Percentiles rank a stretch among this genome's conserved stretches.
Evolutionary conservation across 1,140 invertebrate species (phyloP).

Genomic region (Drosophila punjabiensis): DNA sequence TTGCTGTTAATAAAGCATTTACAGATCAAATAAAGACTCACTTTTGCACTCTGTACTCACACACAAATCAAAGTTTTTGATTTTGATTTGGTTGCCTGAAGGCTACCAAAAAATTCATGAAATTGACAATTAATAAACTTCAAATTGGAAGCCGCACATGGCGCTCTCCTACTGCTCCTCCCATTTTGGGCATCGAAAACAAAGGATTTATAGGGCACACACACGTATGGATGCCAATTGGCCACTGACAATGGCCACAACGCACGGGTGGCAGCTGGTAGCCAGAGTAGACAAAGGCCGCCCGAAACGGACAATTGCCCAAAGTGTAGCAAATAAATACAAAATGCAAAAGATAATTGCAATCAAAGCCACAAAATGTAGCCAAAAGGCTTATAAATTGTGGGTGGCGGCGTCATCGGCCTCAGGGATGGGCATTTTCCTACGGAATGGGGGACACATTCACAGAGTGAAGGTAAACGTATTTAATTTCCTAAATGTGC

Average conservation of each 20-base stretch:
- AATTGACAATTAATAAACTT: slow-evolving; percentile 81
- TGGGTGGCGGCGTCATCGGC: slow-evolving; percentile 35
- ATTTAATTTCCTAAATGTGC: slow-evolving; percentile 70
- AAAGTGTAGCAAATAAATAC: slow-evolving; percentile 84
- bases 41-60: neutral
- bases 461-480: slow-evolving; percentile 64
- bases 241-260: slow-evolving; percentile 57
- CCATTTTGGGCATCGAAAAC: slow-evolving; percentile 11
- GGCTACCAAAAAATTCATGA: slow-evolving; percentile 45
- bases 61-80: slow-evolving; percentile 37
- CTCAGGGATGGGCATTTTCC: slow-evolving; percentile 3
- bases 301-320: slow-evolving; percentile 68
- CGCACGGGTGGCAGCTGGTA: slow-evolving; percentile 25
- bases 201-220: slow-evolving; percentile 37
- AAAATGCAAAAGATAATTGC: slow-evolving; percentile 83
- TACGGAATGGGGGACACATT: slow-evolving; percentile 1
- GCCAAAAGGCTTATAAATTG: slow-evolving; percentile 82
- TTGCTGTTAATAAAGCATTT: slow-evolving; percentile 30
- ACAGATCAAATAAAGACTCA: slow-evolving; percentile 4
- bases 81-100: slow-evolving; percentile 31
- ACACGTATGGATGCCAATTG: slow-evolving; percentile 25
- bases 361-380: slow-evolving; percentile 81
- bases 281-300: slow-evolving; percentile 35
- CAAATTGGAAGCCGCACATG: slow-evolving; percentile 50
- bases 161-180: neutral